phyloP scores from a whole-genome alignment of 35 echinoderm and acorn worm genomes.

The Lytechinus variegatus region DNA sequence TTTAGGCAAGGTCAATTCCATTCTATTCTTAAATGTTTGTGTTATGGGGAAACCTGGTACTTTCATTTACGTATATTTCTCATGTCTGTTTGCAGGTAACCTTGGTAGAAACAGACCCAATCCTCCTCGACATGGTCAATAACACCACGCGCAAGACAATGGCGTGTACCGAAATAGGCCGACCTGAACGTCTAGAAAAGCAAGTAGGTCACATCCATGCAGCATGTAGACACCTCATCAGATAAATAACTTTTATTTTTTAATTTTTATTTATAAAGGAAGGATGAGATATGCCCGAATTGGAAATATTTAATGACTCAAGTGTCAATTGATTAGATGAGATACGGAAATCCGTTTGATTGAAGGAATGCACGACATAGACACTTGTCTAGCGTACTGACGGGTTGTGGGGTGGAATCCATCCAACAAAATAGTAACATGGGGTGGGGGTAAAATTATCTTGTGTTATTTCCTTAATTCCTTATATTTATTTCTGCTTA shows the following conservation, averaged over 20 bases:
- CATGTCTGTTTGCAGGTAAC: neutral
- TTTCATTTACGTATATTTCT: neutral
- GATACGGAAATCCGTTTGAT: neutral
- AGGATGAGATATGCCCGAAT: neutral
- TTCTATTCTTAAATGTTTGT: neutral
- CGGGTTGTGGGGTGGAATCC: no score
- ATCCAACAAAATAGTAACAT: no score
- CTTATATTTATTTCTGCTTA: no score
- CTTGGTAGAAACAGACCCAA: neutral
- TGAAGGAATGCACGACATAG: neutral
- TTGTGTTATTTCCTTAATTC: no score
- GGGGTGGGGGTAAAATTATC: no score
- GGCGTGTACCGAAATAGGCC: neutral
- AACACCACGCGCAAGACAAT: neutral
- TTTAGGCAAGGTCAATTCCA: slow-evolving; percentile 3
- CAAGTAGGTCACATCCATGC: neutral
- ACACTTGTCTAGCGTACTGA: no score
- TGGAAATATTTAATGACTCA: neutral
- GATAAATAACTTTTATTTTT: no score
- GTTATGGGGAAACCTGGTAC: neutral
- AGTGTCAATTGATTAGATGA: neutral
- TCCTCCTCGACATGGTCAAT: neutral
- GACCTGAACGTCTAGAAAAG: neutral
- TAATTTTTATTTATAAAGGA: neutral
- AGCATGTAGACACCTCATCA: no score